Base-by-base conservation (phyloP, 2,888 invertebrate species). In the Adela reaumurella region DNA sequence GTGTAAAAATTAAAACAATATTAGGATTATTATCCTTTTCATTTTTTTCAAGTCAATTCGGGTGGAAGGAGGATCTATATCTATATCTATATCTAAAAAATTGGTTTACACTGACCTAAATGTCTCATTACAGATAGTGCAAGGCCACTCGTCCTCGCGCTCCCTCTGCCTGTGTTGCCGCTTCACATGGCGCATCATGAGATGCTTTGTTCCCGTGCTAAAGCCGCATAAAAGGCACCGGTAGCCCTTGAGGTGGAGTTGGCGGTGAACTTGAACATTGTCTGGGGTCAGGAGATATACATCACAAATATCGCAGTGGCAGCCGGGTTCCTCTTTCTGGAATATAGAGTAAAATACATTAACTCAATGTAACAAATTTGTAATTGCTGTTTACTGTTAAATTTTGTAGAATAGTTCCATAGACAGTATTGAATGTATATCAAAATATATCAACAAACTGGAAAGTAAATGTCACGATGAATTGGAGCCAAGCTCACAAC, bases 221-320 rank as follows among this genome's bases (percentile, higher is more conserved):
- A 60, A 50, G 0, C 54, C 62, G 49, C 76, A 76, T 16, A 53
- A 43, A 0, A 47, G 50, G 44, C 76, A 76, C 24, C 53, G 55
- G 53, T 63, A 76, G 0, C 67, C 71, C 0, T 55, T 44, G 0
- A 57, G 52, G 49, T 77, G 77, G 0, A 64, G 48, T 0, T 60
- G 57, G 0, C 66, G 59, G 46, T 77, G 77, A 0, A 55, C 48
- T 0, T 62, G 45, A 0, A 72, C 49, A 14, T 68, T 70, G 49
- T 76, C 76, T 5, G 61, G 64, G 0, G 67, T 67, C 0, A 73
- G 48, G 53, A 70, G 70, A 43, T 65, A 70, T 0, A 68, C 62
- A 4, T 64, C 61, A 55, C 77, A 77, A 0, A 73, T 64, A 19
- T 69, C 64, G 46, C 77, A 77, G 19, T 67, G 67, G 14, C 64